Evolutionary conservation across 2,888 invertebrate genomes (phyloP), one percentile per base, ranked within the genome.

Genomic region (Eurytoma californica): DNA sequence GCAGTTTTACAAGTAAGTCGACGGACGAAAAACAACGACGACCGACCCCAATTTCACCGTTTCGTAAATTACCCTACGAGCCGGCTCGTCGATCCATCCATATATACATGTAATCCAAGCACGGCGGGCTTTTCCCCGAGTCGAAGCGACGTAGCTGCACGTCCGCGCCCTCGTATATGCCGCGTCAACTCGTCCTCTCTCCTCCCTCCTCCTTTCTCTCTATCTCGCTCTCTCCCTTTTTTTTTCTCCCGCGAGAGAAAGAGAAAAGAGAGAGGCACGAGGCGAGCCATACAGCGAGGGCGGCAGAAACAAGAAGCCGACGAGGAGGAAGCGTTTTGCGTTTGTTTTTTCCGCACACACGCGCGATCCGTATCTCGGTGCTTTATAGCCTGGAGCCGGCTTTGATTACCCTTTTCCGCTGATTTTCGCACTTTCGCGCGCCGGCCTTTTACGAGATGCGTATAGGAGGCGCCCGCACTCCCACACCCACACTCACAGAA

Each of bases 91-190:
- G 28, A 47, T 57, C 39, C 68, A 75, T 76, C 28, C 69, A 76
- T 76, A 70, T 76, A 76, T 70, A 70, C 76, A 76, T 76, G 69
- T 61, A 76, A 76, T 76, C 28, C 60, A 61, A 24, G 60, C 61
- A 4, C 53, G n/a, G 30, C 65, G 65, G 61, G 72, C 70, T 72
- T 39, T 39, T 39, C 39, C 39, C 9, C 9, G 39, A 63, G 39
- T 39, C n/a, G 16, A 4, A 63, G 24, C 24, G 24, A 1, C 24
- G 70, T 60, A 70, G 72, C 61, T 61, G 30, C 63, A 53, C 63
- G 72, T 63, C 72, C 72, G 63, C 72, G 72, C 72, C 72, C 72
- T 55, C 20, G 47, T 60, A 58, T 69, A 58, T n/a, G 53, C 24
- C 49, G 70, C 49, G 70, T 70, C 70, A 70, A 70, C 70, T 60